Conservation (phyloP, 1,140 invertebrate genomes). For the Drosophila murphyi region DNA sequence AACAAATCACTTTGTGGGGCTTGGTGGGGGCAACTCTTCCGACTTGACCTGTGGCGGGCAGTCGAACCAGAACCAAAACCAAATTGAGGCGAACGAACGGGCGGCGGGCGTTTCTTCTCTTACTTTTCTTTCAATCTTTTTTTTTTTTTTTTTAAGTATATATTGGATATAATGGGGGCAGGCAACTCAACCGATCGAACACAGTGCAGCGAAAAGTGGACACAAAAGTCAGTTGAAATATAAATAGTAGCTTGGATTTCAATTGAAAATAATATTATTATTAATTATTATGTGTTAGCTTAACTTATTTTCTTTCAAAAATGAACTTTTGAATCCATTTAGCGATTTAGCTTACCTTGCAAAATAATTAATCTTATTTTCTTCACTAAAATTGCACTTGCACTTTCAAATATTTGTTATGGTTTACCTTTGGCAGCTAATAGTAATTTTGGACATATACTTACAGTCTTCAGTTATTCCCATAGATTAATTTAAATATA, state of each 20-base stretch:
- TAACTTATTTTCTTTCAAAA: neutral
- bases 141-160: neutral
- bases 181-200: neutral
- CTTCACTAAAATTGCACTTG: too few species aligned
- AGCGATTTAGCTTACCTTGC: too few species aligned
- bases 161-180: neutral
- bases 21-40: neutral
- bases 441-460: too few species aligned
- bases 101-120: constrained; percentile 3
- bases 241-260: neutral
- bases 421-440: too few species aligned
- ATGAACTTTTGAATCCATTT: too few species aligned
- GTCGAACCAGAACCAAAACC: constrained; percentile 7
- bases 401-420: too few species aligned
- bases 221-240: neutral
- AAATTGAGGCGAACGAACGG: constrained; percentile 4
- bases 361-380: too few species aligned
- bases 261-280: neutral
- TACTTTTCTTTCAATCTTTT: neutral
- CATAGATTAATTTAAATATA: too few species aligned
- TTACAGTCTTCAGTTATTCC: too few species aligned
- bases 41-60: neutral
- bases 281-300: neutral
- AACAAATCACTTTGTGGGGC: neutral
- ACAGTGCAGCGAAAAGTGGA: constrained; percentile 15